Conservation (phyloP, 1,140 invertebrate species). For the Sitophilus oryzae region DNA sequence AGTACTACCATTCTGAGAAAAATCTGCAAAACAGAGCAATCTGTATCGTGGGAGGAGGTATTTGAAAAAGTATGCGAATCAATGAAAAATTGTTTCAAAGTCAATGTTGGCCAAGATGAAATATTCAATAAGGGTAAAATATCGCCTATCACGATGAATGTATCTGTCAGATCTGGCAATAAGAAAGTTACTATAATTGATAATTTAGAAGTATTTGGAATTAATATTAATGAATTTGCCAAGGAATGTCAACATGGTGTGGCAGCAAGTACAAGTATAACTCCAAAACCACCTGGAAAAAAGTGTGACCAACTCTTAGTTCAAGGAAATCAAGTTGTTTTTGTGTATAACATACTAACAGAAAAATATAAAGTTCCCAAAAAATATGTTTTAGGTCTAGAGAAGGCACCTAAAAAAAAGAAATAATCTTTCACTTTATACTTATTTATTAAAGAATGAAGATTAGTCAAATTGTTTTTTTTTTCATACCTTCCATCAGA, state of each 20-base stretch:
- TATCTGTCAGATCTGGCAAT: constrained; percentile 73
- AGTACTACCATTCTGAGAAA: constrained; percentile 44
- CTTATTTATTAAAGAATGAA: too few species aligned
- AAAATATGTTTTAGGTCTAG: constrained; percentile 58
- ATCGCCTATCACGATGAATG: constrained; percentile 70
- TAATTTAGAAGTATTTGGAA: constrained; percentile 80
- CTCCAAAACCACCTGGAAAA: constrained; percentile 60
- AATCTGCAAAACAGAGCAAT: constrained; percentile 44
- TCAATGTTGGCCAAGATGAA: constrained; percentile 54
- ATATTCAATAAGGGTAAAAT: constrained; percentile 66
- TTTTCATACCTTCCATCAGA: too few species aligned
- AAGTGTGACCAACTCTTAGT: constrained; percentile 75
- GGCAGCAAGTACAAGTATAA: constrained; percentile 78
- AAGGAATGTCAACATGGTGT: constrained; percentile 77
- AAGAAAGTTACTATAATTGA: constrained; percentile 89
- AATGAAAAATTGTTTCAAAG: constrained; percentile 72
- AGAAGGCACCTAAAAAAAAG: constrained; percentile 59
- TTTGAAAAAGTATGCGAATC: constrained; percentile 61
- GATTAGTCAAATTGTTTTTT: too few species aligned
- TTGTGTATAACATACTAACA: constrained; percentile 66
- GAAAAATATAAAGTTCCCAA: constrained; percentile 62
- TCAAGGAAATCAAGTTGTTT: constrained; percentile 85
- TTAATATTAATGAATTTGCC: constrained; percentile 71
- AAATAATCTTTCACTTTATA: constrained; percentile 43
- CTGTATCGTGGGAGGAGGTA: constrained; percentile 66